These are phyloP conservation scores for Eriosoma lanigerum DNA, from an alignment of 1,140 invertebrate genomes.

Conservation along the genomic window DNA sequence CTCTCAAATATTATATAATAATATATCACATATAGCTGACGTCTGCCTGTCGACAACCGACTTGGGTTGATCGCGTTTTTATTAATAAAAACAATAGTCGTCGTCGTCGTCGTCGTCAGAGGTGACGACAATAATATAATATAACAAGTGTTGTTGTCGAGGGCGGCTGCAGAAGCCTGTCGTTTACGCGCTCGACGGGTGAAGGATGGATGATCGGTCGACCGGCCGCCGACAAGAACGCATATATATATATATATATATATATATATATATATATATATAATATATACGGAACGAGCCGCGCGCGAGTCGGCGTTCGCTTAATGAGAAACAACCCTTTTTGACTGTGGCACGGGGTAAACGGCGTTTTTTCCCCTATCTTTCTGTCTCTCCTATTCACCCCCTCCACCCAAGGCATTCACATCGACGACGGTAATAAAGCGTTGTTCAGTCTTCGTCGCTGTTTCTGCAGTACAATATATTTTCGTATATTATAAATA, in stretches of 20 bases:
- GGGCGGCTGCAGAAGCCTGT: background rate
- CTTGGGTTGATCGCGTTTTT: too few species aligned
- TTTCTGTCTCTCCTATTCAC: background rate
- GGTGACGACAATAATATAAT: background rate
- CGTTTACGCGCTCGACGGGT: background rate
- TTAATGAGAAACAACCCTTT: constrained; percentile 51
- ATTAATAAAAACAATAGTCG: too few species aligned
- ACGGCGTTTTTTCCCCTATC: background rate
- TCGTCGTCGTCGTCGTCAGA: too few species aligned
- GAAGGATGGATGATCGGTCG: constrained; percentile 26
- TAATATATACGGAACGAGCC: background rate
- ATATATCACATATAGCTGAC: too few species aligned
- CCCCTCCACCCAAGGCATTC: too few species aligned
- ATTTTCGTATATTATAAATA: too few species aligned
- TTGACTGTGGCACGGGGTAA: background rate
- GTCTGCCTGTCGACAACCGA: too few species aligned
- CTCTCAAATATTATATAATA: too few species aligned
- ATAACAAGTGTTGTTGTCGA: background rate
- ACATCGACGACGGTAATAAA: background rate
- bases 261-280: too few species aligned
- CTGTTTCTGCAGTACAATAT: too few species aligned
- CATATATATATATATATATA: too few species aligned
- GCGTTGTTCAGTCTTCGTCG: too few species aligned
- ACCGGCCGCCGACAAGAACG: background rate
- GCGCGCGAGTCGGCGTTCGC: background rate